These are phyloP conservation scores for Ganaspis sp. DNA, from an alignment of 1,140 invertebrate species.

Conservation along the genomic window DNA sequence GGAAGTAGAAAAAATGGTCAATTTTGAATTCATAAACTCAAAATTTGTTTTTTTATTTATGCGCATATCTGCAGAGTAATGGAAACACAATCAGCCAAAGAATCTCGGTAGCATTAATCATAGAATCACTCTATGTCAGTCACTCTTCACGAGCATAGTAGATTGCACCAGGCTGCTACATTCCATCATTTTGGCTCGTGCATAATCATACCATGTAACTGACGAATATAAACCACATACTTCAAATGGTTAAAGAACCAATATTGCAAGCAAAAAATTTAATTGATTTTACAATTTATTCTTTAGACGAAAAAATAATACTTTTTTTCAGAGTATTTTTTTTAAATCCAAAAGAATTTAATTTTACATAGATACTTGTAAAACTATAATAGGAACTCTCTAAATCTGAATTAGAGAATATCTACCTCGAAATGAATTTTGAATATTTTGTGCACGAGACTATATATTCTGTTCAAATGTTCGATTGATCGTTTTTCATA, in stretches of 20 bases:
- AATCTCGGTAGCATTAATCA: slow-evolving; percentile 24
- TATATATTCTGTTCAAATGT: background rate
- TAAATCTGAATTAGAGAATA: no score
- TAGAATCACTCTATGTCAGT: slow-evolving; percentile 15
- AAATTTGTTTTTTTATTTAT: background rate
- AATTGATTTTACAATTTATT: background rate
- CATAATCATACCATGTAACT: slow-evolving; percentile 15
- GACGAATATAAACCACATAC: background rate
- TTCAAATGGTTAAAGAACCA: background rate
- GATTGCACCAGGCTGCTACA: background rate
- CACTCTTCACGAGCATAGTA: slow-evolving; percentile 8
- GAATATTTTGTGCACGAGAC: background rate
- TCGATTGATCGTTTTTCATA: background rate
- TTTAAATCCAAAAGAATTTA: no score
- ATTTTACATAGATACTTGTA: no score
- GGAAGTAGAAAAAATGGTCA: background rate
- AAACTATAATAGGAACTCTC: no score
- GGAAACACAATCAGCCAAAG: slow-evolving; percentile 17
- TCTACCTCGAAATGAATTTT: background rate
- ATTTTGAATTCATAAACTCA: background rate
- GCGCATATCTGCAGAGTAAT: background rate
- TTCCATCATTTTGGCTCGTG: slow-evolving; percentile 21
- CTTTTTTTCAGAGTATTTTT: no score
- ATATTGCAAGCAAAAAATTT: background rate
- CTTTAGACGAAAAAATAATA: no score